Evolutionary conservation across 2,888 invertebrate species (phyloP), one percentile per base, ranked within the genome.

Genomic region (Micoletzkya japonica): DNA sequence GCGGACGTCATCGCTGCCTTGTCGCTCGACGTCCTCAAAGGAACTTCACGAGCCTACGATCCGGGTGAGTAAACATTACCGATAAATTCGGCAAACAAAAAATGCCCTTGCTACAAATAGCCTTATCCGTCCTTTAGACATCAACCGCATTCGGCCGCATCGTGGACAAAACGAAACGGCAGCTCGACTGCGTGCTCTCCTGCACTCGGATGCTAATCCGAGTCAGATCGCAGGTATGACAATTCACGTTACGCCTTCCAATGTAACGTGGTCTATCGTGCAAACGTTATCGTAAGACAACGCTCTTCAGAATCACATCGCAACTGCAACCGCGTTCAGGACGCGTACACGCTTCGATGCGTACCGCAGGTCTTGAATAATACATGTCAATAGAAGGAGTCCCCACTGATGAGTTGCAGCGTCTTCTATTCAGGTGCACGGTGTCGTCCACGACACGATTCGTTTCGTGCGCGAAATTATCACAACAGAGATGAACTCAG

Each of bases 261-360:
- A 72, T 34, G 39, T 60, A 26, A 37, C 26, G 34, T 61, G n/a
- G 20, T 61, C 36, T 17, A 14, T n/a, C 30, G 10, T 20, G 32
- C 14, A 59, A 57, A 61, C 14, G 10, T 61, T 61, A 20, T 61
- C 14, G 24, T 61, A 49, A 61, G 14, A 17, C 14, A 49, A n/a
- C 20, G 7, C 57, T 14, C 74, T 77, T 56, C 82, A 89, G 90
- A 90, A 81, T 90, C 90, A 71, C 90, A 91, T 82, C 86, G 90
- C 57, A 89, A 90, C 81, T 90, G 90, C 84, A 88, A 89, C 80
- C 86, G 89, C 66, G 90, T 91, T 2, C 90, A 91, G 81, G 91
- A 91, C 83, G 90, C 90, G 0, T 91, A 91, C 85, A 90, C 90
- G 1, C 85, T 91, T 4, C 85, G 90, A 36, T 91, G 90, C 80